Base-by-base conservation (phyloP, 2,888 invertebrate species). In the Campoplex nolae region DNA sequence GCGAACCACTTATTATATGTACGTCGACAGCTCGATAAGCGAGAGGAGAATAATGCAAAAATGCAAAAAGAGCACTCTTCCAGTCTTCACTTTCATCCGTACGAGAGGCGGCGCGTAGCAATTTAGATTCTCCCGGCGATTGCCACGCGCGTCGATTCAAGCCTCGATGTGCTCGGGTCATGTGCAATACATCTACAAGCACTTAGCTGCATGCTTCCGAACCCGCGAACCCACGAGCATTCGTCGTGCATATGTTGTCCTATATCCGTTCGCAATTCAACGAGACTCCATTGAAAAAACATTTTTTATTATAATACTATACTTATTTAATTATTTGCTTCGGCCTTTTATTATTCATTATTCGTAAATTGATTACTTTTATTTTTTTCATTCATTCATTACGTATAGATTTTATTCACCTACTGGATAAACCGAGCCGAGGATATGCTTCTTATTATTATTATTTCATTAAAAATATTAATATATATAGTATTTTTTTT, bases 111-210 rank as follows among this genome's bases (percentile, higher is more conserved):
- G 62, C 35, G 48, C 68, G 28, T 54, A 54, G 73, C 65, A 62
- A 78, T 78, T 68, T 78, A 68, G 51, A 73, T 38, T 70, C 83
- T 77, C 71, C 45, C 83, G n/a, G n/a, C n/a, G 70, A 76, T 58
- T 58, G 56, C 58, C 23, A 76, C 70, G 70, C 83, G 23, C 76
- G 45, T 62, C 76, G 76, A 58, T 58, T 70, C 48, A 51, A 76
- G 58, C 76, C 70, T 48, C 76, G 58, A 18, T 18, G 28, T 38
- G 54, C 68, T 28, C 78, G 45, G 38, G 28, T 75, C 45, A 28
- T 62, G 45, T 32, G 58, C 23, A 35, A 67, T 74, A 79, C 42
- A 70, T 58, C 58, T 4, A 45, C 54, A 73, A 71, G 71, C 35
- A 79, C 68, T 71, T 65, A 11, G 68, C 35, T 62, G 74, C n/a